A percentile compares a stretch with the other conserved stretches of the same genome.
phyloP scores from a whole-genome alignment of 2,888 invertebrate genomes.

The Ectropis crepuscularia region DNA sequence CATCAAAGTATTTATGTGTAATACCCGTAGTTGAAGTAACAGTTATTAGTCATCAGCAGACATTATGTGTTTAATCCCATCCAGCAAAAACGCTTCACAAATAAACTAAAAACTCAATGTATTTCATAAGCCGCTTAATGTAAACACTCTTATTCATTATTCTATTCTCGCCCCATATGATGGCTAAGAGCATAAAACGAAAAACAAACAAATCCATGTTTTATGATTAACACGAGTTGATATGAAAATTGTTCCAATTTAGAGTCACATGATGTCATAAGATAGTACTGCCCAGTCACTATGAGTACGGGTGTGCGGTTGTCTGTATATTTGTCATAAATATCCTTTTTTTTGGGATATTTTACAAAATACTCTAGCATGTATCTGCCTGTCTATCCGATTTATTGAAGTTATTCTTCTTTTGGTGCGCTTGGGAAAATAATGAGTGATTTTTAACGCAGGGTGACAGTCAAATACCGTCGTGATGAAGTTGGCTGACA shows the following conservation, averaged over 20 bases:
- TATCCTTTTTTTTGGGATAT: not conserved
- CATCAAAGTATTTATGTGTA: too few relatives aligned
- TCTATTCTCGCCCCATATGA: constrained; percentile 45
- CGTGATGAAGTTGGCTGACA: too few relatives aligned
- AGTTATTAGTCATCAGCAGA: not conserved
- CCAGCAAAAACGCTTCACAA: constrained; percentile 5
- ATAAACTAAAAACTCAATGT: constrained; percentile 1
- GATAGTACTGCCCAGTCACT: constrained; percentile 20
- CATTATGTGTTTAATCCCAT: not conserved
- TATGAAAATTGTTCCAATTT: constrained; percentile 76
- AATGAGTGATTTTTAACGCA: too few relatives aligned
- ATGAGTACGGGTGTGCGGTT: constrained; percentile 3
- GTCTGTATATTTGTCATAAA: constrained; percentile 16
- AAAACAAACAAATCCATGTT: constrained; percentile 73
- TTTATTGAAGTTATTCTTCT: too few relatives aligned
- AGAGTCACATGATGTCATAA: constrained; percentile 70
- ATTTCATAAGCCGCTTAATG: constrained; percentile 26
- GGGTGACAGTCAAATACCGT: too few relatives aligned
- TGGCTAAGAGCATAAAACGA: constrained; percentile 52
- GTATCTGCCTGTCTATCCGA: too few relatives aligned
- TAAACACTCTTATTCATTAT: constrained; percentile 21
- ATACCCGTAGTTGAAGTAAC: too few relatives aligned
- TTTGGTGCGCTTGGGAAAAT: too few relatives aligned
- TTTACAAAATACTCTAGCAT: too few relatives aligned
- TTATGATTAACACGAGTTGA: constrained; percentile 73